Base-by-base conservation (phyloP, 2,888 invertebrate genomes). In the Heteromurus nitidus region DNA sequence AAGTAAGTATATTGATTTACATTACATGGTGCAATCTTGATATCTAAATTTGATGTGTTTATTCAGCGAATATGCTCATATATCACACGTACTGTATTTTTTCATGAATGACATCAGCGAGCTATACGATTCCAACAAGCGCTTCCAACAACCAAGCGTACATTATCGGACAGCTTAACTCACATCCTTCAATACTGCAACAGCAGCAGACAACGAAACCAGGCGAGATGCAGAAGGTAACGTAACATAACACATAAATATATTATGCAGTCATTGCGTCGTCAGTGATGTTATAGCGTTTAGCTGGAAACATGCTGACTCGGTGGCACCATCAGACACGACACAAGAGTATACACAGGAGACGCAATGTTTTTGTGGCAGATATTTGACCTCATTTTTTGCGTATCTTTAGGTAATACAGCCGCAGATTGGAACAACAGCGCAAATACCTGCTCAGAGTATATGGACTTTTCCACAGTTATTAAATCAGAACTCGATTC, bases 91-190 rank as follows among this genome's bases (percentile, higher is more conserved):
- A n/a, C n/a, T 36, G 5, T 36, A 18, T 50, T 9, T 50, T 18
- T 50, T 50, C 20, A 20, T 50, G 50, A 50, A 50, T 50, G 1
- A 50, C n/a, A 90, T 93, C 94, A 2, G 94, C 86, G 20, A 84
- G 95, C 1, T 96, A 95, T 73, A 94, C 93, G 20, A 94, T 94
- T 82, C 94, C 94, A 24, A 93, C 94, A 44, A 95, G 87, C 84
- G 87, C 86, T 26, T 81, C 88, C 47, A 88, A 88, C 58, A 89
- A 89, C 82, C 89, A 89, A 82, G 89, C 89, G 20, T 88, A 89
- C 85, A 88, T 89, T 18, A 88, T 89, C 82, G 88, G 89, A 42
- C 89, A 88, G 84, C 94, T 86, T 92, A 94, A 80, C 94, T 93
- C 93, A 7, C 94, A 93, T 89, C 92, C 93, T 2, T 93, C 91